Conservation (phyloP, 2,113 vertebrate genomes). For the Campylorhamphus procurvoides region DNA sequence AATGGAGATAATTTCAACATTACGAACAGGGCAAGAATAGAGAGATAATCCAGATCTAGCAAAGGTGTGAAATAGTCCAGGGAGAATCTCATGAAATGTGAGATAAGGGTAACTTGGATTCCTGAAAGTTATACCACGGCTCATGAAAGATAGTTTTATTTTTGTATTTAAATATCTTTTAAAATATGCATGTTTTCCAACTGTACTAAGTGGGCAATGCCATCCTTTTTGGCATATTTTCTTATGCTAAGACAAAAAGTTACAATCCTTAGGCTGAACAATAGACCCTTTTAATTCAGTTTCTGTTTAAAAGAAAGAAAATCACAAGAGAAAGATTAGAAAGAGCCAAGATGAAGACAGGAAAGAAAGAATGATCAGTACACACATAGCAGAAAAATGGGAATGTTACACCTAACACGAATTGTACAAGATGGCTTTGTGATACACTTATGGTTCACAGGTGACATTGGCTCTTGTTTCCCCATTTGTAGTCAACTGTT, state of each 20-base stretch:
- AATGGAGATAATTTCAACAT: background rate
- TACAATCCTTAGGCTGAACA: background rate
- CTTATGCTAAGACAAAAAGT: background rate
- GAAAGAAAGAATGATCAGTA: background rate
- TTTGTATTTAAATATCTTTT: constrained; percentile 26
- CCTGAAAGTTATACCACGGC: background rate
- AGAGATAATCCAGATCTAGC: background rate
- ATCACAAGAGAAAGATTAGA: background rate
- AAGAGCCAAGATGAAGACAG: background rate
- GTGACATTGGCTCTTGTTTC: background rate
- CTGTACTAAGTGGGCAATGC: background rate
- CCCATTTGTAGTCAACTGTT: background rate
- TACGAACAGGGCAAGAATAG: background rate
- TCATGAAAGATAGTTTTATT: constrained; percentile 25
- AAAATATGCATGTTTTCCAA: background rate
- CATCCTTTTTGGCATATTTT: background rate
- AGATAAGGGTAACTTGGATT: background rate
- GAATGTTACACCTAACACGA: background rate
- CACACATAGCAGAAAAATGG: background rate
- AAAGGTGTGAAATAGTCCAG: background rate
- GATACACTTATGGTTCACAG: background rate
- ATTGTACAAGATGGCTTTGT: background rate
- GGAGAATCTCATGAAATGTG: background rate
- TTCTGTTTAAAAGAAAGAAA: background rate
- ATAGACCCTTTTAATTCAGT: background rate